Evolutionary conservation across 1,140 invertebrate species (phyloP), one percentile per base, ranked within the genome.

Genomic region (Microplitis demolitor): DNA sequence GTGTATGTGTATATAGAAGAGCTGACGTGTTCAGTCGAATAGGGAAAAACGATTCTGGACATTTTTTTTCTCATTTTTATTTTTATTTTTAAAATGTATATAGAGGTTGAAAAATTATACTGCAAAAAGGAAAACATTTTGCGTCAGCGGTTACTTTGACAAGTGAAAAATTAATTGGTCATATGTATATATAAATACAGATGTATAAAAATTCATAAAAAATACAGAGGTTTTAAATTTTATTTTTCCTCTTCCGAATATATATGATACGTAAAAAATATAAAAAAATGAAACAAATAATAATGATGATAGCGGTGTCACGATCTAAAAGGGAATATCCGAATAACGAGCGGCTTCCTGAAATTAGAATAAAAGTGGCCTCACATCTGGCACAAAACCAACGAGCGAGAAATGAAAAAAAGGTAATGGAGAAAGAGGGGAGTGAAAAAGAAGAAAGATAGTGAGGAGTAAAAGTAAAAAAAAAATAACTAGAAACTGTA

Each of bases 11-110:
- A 37, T 16, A 62, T 31, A 69, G 54, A 14, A 33, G 69, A 64
- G 35, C 53, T 72, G 63, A 72, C 70, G 70, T 72, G 54, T 66
- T 71, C 70, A 71, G n/a, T 71, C 61, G 69, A 6, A 69, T 37
- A 50, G 51, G 33, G 35, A 64, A 71, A 45, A 54, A 71, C 45
- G 63, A 66, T 45, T 66, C 37, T 66, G 33, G 33, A 13, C 37
- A 24, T 66, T 66, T 66, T 39, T 35, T 34, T n/a, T 35, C 39
- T 33, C 6, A 6, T 14, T 33, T 34, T 31, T 61, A 8, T 35
- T 62, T 33, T n/a, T 24, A 31, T 34, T 13, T 34, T n/a, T 34
- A 4, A 61, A 31, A 62, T 31, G 60, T 62, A 34, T 24, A 24
- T 35, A 39, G 56, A 58, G 56, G 14, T 58, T 58, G 56, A 58